Evolutionary conservation across 2,797 vertebrate species (phyloP).

Genomic region (Spinus olivaceus): DNA sequence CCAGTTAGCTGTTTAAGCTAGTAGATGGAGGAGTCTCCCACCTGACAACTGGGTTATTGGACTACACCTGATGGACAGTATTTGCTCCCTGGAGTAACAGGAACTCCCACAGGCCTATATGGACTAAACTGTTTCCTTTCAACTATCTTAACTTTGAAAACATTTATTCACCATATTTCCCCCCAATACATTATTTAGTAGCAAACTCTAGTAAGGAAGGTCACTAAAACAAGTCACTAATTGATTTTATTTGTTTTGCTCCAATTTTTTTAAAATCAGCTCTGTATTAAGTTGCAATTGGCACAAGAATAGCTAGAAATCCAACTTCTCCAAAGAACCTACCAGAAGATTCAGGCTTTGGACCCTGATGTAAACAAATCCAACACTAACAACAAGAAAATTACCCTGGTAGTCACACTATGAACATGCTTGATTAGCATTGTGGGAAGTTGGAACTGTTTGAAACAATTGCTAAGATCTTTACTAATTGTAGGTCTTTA

Average conservation of each 20-base stretch:
- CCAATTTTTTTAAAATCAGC: fast-evolving
- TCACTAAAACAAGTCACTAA: background rate
- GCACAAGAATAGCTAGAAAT: background rate
- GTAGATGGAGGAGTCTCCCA: background rate
- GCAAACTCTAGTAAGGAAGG: background rate
- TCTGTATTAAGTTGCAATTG: background rate
- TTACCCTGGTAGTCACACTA: background rate
- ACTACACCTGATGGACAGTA: background rate
- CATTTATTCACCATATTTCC: background rate
- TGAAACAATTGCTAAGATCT: background rate
- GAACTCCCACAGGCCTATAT: background rate
- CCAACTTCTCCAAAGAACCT: background rate
- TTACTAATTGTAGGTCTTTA: background rate
- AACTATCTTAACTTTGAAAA: background rate
- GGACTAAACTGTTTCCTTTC: background rate
- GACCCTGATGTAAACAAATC: background rate
- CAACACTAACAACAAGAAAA: background rate
- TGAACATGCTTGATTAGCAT: background rate
- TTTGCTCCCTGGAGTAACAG: background rate
- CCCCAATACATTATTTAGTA: background rate
- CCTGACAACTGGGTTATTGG: background rate
- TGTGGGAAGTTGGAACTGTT: background rate
- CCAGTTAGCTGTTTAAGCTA: background rate
- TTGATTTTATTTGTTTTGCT: background rate
- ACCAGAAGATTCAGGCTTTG: background rate